A percentile compares a stretch with the other conserved stretches of the same genome.
These are phyloP conservation scores for Setophaga coronata DNA, from an alignment of 2,113 vertebrate genomes.

Conservation along the genomic window DNA sequence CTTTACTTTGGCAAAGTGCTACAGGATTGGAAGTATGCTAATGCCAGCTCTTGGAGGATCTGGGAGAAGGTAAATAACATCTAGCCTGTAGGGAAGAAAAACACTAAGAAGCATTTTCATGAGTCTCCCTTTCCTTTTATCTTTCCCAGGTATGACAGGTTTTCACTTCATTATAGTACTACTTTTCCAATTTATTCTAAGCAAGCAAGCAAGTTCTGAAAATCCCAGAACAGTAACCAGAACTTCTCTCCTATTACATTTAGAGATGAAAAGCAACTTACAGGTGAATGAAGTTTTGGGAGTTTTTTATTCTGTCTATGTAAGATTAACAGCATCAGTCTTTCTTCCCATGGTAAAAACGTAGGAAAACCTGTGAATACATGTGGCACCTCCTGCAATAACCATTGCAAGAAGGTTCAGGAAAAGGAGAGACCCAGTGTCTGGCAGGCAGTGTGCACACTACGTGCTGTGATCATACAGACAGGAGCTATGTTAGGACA, in stretches of 20 bases:
- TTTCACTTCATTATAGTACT: not conserved
- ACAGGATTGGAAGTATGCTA: not conserved
- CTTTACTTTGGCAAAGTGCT: not conserved
- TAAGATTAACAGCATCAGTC: not conserved
- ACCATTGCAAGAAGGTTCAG: not conserved
- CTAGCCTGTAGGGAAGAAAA: not conserved
- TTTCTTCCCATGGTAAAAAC: not conserved
- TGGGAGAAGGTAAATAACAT: not conserved
- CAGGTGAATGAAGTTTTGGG: not conserved
- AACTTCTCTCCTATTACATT: not conserved
- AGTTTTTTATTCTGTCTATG: rapidly evolving
- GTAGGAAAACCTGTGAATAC: not conserved
- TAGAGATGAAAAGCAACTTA: not conserved
- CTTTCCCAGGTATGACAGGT: not conserved
- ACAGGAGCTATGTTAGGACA: not conserved
- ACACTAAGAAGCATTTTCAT: not conserved
- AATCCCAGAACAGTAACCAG: not conserved
- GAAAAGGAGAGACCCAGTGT: not conserved
- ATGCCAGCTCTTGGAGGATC: not conserved
- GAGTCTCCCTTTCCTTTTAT: not conserved
- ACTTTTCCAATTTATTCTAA: not conserved
- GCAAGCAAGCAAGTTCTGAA: not conserved
- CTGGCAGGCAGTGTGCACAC: not conserved
- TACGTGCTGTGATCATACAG: not conserved
- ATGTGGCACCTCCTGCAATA: not conserved